These are phyloP conservation scores for Oscheius onirici DNA, from an alignment of 2,888 invertebrate genomes.

Conservation along the genomic window DNA sequence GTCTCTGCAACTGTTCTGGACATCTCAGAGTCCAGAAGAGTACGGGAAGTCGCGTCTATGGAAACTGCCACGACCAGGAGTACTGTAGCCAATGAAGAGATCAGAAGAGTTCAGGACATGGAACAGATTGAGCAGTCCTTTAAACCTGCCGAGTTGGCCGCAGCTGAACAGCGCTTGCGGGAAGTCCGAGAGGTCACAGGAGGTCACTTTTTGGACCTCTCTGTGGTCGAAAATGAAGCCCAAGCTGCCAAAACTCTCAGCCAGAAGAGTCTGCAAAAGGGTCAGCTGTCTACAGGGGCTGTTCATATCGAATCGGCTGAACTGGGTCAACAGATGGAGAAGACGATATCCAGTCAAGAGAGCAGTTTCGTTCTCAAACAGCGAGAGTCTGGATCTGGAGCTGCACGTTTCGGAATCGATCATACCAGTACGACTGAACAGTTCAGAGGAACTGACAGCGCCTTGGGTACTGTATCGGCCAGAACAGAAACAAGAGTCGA, in stretches of 20 bases:
- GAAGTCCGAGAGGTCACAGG: not conserved
- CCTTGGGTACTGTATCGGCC: not conserved
- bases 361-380: not conserved
- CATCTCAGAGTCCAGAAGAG: not conserved
- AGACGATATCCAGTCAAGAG: not conserved
- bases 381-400: not conserved
- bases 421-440: not conserved
- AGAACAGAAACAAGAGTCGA: not conserved
- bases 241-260: not conserved
- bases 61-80: not conserved
- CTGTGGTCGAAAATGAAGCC: constrained; percentile 2
- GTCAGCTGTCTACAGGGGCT: not conserved
- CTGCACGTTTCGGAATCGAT: not conserved
- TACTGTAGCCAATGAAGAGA: not conserved
- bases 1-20: not conserved
- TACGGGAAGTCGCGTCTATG: not conserved
- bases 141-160: not conserved
- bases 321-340: not conserved
- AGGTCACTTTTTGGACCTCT: constrained; percentile 3
- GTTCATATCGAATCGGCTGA: not conserved
- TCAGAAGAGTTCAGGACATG: not conserved
- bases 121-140: not conserved
- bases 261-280: not conserved
- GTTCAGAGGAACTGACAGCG: not conserved
- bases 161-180: not conserved